Conservation (phyloP, 2,888 invertebrate species). For the Siphlonurus alternatus region DNA sequence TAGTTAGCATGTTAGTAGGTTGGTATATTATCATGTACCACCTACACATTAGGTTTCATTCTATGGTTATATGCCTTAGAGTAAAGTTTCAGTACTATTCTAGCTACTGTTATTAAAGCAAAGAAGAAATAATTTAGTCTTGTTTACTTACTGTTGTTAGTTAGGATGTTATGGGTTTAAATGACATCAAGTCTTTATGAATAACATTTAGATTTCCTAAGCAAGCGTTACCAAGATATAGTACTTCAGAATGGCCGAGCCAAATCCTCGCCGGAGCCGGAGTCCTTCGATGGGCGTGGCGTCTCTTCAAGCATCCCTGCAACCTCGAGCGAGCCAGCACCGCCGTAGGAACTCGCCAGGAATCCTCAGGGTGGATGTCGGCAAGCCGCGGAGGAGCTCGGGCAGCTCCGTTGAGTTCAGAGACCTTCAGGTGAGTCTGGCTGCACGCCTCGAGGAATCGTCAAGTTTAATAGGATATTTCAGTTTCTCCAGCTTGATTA, state of each 20-base stretch:
- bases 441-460: too few species aligned
- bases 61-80: neutral
- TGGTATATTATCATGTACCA: neutral
- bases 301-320: constrained; percentile 10
- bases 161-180: too few species aligned
- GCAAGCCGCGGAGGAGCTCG: constrained; percentile 31
- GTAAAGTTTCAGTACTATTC: too few species aligned
- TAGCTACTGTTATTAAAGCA: too few species aligned
- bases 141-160: too few species aligned
- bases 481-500: too few species aligned
- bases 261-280: constrained; percentile 8
- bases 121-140: too few species aligned
- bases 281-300: constrained; percentile 13
- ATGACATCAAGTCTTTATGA: too few species aligned
- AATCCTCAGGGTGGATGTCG: constrained; percentile 30
- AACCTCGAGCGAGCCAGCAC: constrained; percentile 20
- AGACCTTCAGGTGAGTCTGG: neutral
- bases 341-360: constrained; percentile 23
- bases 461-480: too few species aligned
- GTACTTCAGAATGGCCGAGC: neutral
- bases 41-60: neutral
- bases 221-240: too few species aligned
- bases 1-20: too few species aligned
- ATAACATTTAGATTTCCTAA: too few species aligned
- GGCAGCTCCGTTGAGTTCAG: constrained; percentile 27